Percentiles rank a stretch among this genome's conserved stretches.
These are phyloP conservation scores for Hydraecia micacea DNA, from an alignment of 2,888 invertebrate genomes.

Conservation along the genomic window DNA sequence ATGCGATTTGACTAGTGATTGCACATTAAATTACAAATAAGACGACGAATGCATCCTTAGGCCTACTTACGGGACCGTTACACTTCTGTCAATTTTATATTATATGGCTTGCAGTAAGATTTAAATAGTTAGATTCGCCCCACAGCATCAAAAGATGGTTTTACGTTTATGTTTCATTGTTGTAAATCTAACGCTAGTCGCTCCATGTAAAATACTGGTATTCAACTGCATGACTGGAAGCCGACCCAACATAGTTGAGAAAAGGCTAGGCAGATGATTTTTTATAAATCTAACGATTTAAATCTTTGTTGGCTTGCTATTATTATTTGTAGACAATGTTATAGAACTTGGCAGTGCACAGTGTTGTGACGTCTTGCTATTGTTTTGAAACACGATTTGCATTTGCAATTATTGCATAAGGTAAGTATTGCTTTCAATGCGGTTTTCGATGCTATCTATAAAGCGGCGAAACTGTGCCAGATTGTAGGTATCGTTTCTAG, in stretches of 20 bases:
- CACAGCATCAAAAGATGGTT: not conserved
- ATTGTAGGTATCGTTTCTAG: constrained; percentile 10
- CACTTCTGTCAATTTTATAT: constrained; percentile 42
- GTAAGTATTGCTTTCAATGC: constrained; percentile 16
- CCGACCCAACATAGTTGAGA: no score
- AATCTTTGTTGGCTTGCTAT: not conserved
- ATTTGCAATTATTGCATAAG: constrained; percentile 39
- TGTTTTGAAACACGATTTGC: constrained; percentile 46
- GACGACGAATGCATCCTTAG: constrained; percentile 66
- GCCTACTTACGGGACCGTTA: constrained; percentile 63
- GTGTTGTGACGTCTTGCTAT: constrained; percentile 53
- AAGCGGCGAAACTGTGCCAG: constrained; percentile 41
- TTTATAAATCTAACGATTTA: not conserved
- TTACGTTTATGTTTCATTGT: no score
- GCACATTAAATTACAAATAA: constrained; percentile 81
- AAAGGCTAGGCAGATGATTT: no score
- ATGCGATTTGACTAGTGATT: constrained; percentile 78
- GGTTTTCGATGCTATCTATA: constrained; percentile 35
- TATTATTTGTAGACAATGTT: constrained; percentile 20
- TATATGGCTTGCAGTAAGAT: not conserved
- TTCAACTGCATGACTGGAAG: no score
- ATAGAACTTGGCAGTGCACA: not conserved
- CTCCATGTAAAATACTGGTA: no score
- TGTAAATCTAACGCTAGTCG: not conserved
- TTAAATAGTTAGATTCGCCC: not conserved